phyloP scores from a whole-genome alignment of 2,888 invertebrate species.

The Linnaemya tessellans region DNA sequence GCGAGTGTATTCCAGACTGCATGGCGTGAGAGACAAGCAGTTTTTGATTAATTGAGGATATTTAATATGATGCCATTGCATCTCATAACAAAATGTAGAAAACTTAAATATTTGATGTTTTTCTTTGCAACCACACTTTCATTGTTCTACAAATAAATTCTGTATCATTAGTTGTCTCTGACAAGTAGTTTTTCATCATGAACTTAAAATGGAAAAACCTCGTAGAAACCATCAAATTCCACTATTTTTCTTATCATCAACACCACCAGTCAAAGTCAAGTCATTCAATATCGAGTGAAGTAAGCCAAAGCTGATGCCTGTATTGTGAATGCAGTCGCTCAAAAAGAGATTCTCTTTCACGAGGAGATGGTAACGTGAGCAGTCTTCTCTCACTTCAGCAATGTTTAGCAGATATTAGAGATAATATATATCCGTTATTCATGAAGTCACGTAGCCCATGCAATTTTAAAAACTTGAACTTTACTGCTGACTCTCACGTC shows the following conservation, averaged over 20 bases:
- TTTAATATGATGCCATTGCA: neutral
- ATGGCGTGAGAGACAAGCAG: neutral
- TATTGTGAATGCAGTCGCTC: constrained; percentile 11
- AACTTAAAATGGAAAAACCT: constrained; percentile 29
- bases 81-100: neutral
- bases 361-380: neutral
- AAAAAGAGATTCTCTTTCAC: neutral
- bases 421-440: too few species aligned
- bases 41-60: neutral
- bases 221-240: constrained; percentile 53
- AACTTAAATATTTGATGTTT: neutral
- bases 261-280: constrained; percentile 66
- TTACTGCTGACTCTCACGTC: too few species aligned
- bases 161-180: constrained; percentile 68
- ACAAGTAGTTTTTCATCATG: constrained; percentile 69
- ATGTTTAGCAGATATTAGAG: too few species aligned
- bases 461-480: too few species aligned
- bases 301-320: constrained; percentile 16
- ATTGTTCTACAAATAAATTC: constrained; percentile 65
- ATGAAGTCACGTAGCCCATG: too few species aligned
- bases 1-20: neutral
- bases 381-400: neutral
- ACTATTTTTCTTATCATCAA: constrained; percentile 59
- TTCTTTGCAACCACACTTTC: constrained; percentile 71
- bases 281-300: constrained; percentile 46